Conservation (phyloP, 1,140 invertebrate genomes). For the Pachyrhynchus sulphureomaculatus region DNA sequence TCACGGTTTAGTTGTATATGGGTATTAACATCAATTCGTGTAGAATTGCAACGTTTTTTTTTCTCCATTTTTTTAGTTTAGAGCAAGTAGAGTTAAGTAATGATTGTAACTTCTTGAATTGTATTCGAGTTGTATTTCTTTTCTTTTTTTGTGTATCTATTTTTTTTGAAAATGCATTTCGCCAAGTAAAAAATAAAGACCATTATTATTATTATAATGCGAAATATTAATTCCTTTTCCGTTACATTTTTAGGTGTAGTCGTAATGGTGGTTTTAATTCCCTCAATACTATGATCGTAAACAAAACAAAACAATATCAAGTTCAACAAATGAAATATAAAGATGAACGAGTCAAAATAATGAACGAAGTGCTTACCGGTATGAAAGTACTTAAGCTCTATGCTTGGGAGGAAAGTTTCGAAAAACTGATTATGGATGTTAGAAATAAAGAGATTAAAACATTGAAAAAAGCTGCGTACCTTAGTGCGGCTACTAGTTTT, state of each 20-base stretch:
- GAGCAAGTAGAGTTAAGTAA: too few species aligned
- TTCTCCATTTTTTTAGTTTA: too few species aligned
- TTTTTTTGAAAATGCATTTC: too few species aligned
- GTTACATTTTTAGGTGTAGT: conserved; percentile 64
- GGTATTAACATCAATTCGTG: too few species aligned
- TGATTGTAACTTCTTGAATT: too few species aligned
- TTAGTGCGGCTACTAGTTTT: conserved; percentile 88
- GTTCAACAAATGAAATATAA: conserved; percentile 89
- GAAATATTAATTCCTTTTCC: too few species aligned
- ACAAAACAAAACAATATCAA: conserved; percentile 77
- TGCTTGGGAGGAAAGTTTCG: conserved; percentile 67
- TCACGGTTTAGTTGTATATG: too few species aligned
- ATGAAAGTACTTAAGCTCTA: conserved; percentile 34
- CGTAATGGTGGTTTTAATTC: conserved; percentile 90
- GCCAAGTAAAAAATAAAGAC: too few species aligned
- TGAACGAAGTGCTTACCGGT: conserved; percentile 51
- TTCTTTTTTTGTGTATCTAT: too few species aligned
- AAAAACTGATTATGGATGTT: conserved; percentile 79
- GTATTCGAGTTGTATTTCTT: too few species aligned
- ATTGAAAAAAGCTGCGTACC: conserved; percentile 78
- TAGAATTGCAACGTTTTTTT: too few species aligned
- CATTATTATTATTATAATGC: too few species aligned
- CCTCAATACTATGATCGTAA: conserved; percentile 87
- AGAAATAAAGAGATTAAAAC: conserved; percentile 81
- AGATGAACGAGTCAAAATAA: conserved; percentile 88